phyloP scores from a whole-genome alignment of 2,888 invertebrate genomes.

The Iselma pallidipennis region DNA sequence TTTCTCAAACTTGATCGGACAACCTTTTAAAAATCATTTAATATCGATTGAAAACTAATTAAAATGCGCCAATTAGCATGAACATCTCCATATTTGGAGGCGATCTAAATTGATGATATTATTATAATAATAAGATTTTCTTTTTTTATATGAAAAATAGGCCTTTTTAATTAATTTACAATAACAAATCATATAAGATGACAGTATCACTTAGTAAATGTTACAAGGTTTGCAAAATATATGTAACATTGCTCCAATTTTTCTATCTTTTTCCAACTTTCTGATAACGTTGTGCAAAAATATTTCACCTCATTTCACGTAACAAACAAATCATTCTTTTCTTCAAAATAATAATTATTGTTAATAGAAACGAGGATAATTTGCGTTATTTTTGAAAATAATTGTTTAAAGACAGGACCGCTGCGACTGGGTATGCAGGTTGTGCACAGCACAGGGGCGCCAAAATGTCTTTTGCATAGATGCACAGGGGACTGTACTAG shows the following conservation, averaged over 20 bases:
- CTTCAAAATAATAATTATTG: no score
- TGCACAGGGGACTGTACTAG: no score
- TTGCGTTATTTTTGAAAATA: no score
- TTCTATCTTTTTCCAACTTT: not conserved
- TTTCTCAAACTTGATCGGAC: not conserved
- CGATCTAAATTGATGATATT: not conserved
- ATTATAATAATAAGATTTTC: not conserved
- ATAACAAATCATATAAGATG: not conserved
- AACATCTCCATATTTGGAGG: not conserved
- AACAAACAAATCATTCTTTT: not conserved
- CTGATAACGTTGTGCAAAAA: not conserved
- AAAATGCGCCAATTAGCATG: not conserved
- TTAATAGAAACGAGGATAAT: no score
- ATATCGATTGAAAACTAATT: not conserved
- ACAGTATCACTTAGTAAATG: not conserved
- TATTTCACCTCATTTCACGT: not conserved
- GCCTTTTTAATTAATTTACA: not conserved
- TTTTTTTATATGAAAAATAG: no score
- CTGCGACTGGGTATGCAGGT: no score
- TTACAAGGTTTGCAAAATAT: not conserved
- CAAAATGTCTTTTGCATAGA: no score
- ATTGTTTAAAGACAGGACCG: no score
- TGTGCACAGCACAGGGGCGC: no score
- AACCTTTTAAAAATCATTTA: not conserved
- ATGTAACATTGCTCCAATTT: not conserved